These are phyloP conservation scores for Orthonyx spaldingii DNA, from an alignment of 2,113 vertebrate species.

Conservation along the genomic window DNA sequence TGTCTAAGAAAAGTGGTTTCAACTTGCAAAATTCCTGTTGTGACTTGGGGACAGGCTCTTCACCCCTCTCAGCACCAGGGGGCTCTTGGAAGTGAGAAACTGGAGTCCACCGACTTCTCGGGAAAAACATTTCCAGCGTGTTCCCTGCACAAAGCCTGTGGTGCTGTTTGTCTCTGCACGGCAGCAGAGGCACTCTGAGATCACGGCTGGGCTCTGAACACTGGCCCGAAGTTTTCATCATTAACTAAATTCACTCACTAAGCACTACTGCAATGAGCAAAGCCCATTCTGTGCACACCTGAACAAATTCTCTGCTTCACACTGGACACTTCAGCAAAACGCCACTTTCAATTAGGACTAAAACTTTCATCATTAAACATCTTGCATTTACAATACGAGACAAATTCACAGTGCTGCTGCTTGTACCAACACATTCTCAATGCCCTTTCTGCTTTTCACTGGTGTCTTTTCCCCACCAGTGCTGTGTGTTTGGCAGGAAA, in stretches of 20 bases:
- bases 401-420: not conserved
- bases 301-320: not conserved
- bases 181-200: not conserved
- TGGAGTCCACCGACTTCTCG: not conserved
- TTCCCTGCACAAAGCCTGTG: not conserved
- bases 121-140: not conserved
- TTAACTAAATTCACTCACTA: not conserved
- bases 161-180: not conserved
- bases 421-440: not conserved
- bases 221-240: not conserved
- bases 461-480: not conserved
- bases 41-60: not conserved
- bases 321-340: not conserved
- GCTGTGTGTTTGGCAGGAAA: not conserved
- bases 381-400: not conserved
- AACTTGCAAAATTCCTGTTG: not conserved
- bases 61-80: constrained; percentile 32
- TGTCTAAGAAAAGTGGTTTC: not conserved
- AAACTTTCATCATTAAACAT: not conserved
- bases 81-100: constrained; percentile 24
- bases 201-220: not conserved
- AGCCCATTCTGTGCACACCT: not conserved
- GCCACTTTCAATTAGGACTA: not conserved
- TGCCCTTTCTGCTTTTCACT: not conserved
- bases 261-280: not conserved